Evolutionary conservation across 2,888 invertebrate species (phyloP), one percentile per base, ranked within the genome.

Genomic region (Heteropelma amictum): DNA sequence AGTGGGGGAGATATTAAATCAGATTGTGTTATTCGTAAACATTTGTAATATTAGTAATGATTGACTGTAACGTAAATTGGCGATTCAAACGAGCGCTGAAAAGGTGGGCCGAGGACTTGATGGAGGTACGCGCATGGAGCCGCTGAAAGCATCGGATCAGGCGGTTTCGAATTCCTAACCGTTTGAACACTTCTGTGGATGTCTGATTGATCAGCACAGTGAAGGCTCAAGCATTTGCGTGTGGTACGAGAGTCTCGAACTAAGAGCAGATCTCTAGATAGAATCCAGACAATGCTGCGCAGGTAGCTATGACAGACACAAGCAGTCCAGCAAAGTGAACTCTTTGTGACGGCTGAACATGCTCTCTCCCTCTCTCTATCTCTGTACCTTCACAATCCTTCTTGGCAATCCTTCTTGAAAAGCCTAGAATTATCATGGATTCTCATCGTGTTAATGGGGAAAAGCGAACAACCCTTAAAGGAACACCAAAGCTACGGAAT

Each of bases 371-470:
- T 42, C 53, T 47, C 53, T 51, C 61, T 72, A 67, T 67, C 67
- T 61, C 53, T 51, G 19, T 23, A 10, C 21, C 23, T 19, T 64
- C 68, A 49, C 35, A 35, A 60, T 53, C 63, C 64, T 19, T 67
- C 69, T 45, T 23, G 76, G 33, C 35, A 69, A 63, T 63, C 83
- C 79, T 79, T 79, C 60, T 14, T 61, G 35, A 76, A 58, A 58
- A 71, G 63, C 64, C 65, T 79, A 77, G 79, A 80, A 80, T 81
- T 79, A 83, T 82, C 81, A 80, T 67, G 77, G 78, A 79, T 80
- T 80, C 79, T 54, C 75, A 77, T 72, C 77, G 79, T 80, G 82
- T 82, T 84, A 84, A 83, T 84, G 82, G 61, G 49, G 70, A 70
- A 64, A 56, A 81, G 77, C 77, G 74, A 71, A 77, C 72, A 78